Base-by-base conservation (phyloP, 1,140 invertebrate species). In the Ceratina australensis region DNA sequence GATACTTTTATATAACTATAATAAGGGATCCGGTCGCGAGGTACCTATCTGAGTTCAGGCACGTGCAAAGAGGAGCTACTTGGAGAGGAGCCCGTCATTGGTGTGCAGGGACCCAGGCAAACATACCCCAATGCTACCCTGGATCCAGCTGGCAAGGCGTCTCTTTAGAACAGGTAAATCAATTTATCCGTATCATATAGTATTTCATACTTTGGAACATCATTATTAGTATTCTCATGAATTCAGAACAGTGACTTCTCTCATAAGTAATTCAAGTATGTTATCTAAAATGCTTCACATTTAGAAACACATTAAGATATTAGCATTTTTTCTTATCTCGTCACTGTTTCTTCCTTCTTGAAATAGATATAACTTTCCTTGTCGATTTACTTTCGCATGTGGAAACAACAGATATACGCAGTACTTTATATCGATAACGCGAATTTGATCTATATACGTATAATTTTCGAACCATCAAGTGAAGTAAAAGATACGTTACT, bases 1-100 rank as follows among this genome's bases (percentile, higher is more conserved):
- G 96, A 85, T 99, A 99, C 93, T 98, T 99, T 93, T 99, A 99
- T 92, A 97, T 99, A 72, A 98, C 98, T 24, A 94, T 99, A 77
- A 93, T 99, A 47, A 94, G 98, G 77, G 96, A 99, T 88, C 99
- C 99, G 15, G 95, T 99, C 33, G 93, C 95, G 26, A 93, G 98
- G 83, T 99, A 98, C 92, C 92, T 99, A 80, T 98, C 97, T 77
- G 98, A 99, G 92, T 99, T 97, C 91, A 94, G 96, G 61, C 99
- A 99, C 92, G 98, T 99, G 49, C 96, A 98, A 89, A 94, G 98
- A 42, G 99, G 99, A 49, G 98, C 98, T 63, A 99, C 98, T n/a
- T 99, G 99, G 99, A 95, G 95, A 90, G 95, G 95, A 60, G 96
- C 97, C 24, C 93, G 96, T 15, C 97, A 98, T 90, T 96, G 95